phyloP scores from a whole-genome alignment of 1,140 invertebrate species.

The Musca vetustissima region DNA sequence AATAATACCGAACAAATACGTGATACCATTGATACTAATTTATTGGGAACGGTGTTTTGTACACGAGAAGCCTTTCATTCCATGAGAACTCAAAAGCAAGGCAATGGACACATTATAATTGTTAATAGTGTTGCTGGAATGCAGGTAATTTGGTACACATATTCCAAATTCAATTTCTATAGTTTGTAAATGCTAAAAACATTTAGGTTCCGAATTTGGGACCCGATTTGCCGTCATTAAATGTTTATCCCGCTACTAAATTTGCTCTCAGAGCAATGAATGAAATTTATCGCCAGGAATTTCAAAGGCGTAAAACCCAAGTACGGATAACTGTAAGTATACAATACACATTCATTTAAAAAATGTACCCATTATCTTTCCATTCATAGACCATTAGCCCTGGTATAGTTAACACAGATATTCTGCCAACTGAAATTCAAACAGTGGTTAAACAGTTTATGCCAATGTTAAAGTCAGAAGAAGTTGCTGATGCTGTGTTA shows the following conservation, averaged over 20 bases:
- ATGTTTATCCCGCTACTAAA: slow-evolving; percentile 65
- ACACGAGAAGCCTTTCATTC: slow-evolving; percentile 66
- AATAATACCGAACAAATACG: slow-evolving; percentile 48
- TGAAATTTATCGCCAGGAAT: slow-evolving; percentile 61
- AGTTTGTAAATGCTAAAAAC: no score
- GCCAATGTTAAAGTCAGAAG: slow-evolving; percentile 53
- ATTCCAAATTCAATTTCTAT: no score
- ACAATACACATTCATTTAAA: no score
- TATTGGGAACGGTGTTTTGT: slow-evolving; percentile 68
- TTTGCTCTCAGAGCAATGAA: slow-evolving; percentile 62
- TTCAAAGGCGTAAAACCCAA: slow-evolving; percentile 49
- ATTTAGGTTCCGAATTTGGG: slow-evolving; percentile 45
- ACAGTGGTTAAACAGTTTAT: slow-evolving; percentile 36
- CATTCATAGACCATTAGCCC: slow-evolving; percentile 67
- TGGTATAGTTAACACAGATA: slow-evolving; percentile 63
- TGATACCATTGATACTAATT: slow-evolving; percentile 66
- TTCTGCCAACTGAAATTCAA: slow-evolving; percentile 48
- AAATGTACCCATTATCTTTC: no score
- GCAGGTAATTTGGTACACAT: slow-evolving; percentile 11
- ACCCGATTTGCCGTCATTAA: slow-evolving; percentile 48
- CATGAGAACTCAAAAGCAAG: slow-evolving; percentile 63
- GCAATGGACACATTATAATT: slow-evolving; percentile 66
- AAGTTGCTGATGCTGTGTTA: slow-evolving; percentile 62
- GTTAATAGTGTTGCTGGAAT: slow-evolving; percentile 51
- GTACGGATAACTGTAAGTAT: slow-evolving; percentile 65